These are phyloP conservation scores for Meriones unguiculatus DNA, from an alignment of 2,113 vertebrate genomes.

Conservation along the genomic window DNA sequence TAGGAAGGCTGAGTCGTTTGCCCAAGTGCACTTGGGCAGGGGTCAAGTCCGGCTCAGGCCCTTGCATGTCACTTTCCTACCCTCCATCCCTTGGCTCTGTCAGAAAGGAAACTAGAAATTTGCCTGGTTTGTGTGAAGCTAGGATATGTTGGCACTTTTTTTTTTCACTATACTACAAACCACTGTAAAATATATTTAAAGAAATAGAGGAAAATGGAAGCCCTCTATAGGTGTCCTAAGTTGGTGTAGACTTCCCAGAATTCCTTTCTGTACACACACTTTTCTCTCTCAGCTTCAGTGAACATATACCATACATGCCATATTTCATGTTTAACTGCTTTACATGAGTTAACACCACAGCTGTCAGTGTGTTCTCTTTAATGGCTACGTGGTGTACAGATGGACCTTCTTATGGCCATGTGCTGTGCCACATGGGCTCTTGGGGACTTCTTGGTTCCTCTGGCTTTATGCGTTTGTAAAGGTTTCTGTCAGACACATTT, in stretches of 20 bases:
- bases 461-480: neutral
- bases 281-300: neutral
- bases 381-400: neutral
- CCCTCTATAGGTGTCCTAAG: neutral
- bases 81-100: neutral
- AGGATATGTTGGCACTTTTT: neutral
- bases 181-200: conserved; percentile 44
- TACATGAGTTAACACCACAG: neutral
- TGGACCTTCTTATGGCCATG: neutral
- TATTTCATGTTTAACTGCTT: neutral
- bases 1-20: neutral
- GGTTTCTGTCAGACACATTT: conserved; percentile 45
- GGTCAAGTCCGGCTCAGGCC: neutral
- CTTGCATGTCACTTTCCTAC: neutral
- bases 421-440: neutral
- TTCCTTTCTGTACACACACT: neutral
- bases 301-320: neutral
- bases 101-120: conserved; percentile 12
- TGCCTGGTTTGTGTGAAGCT: neutral
- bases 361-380: neutral
- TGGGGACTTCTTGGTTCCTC: neutral
- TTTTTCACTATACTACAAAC: neutral
- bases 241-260: neutral
- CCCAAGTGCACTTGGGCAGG: neutral
- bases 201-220: neutral